Percentiles rank a stretch among this genome's conserved stretches.
These are phyloP conservation scores for Stegastes partitus DNA, from an alignment of 2,113 vertebrate genomes.

Conservation along the genomic window DNA sequence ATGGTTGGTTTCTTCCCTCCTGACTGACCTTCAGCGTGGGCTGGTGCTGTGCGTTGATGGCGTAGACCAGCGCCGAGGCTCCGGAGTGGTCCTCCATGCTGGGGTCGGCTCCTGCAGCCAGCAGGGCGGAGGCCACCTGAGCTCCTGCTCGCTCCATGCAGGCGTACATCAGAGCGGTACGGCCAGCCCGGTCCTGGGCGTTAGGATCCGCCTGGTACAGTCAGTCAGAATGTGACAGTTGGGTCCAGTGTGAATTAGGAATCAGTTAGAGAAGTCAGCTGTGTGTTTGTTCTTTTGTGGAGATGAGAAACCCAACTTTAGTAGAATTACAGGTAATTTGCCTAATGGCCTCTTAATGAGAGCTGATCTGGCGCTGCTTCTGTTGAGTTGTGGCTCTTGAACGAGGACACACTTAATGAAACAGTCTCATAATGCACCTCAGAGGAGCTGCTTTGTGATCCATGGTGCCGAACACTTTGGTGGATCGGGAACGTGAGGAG, in stretches of 20 bases:
- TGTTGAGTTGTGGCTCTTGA: neutral
- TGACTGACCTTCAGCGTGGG: constrained; percentile 72
- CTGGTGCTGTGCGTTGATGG: constrained; percentile 76
- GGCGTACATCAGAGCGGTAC: constrained; percentile 83
- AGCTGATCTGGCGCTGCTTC: neutral
- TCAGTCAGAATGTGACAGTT: neutral
- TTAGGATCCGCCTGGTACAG: constrained; percentile 76
- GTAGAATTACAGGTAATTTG: neutral
- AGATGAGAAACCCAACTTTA: neutral
- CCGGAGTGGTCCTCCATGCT: constrained; percentile 79
- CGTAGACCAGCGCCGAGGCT: constrained; percentile 82
- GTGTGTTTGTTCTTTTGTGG: too few species aligned
- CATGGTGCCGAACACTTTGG: neutral
- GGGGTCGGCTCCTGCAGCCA: constrained; percentile 80
- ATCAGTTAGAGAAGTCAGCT: neutral
- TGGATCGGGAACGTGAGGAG: neutral
- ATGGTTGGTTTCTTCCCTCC: neutral
- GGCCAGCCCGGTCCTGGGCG: constrained; percentile 76
- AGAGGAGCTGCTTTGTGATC: neutral
- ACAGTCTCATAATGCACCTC: neutral
- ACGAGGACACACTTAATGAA: neutral
- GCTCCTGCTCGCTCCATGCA: constrained; percentile 78
- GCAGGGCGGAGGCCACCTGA: constrained; percentile 67
- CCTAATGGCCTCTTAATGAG: neutral
- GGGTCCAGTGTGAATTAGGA: neutral